Conservation (phyloP, 35 echinoderm and acorn worm genomes). For the Lytechinus pictus region DNA sequence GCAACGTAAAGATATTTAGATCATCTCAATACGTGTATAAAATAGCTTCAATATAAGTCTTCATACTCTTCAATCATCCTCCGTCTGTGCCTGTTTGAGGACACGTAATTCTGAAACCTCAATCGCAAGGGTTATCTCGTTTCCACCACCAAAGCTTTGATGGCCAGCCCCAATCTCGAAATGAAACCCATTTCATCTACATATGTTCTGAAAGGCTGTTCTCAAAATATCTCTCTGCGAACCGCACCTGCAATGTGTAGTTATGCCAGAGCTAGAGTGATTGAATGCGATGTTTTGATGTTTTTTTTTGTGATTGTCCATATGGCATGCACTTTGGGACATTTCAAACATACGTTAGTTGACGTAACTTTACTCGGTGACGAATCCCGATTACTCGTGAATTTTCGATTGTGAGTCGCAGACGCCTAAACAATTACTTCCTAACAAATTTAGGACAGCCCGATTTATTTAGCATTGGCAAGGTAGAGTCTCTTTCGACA, state of each 20-base stretch:
- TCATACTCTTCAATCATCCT: no score
- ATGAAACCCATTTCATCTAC: background rate
- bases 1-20: no score
- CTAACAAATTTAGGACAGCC: background rate
- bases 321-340: background rate
- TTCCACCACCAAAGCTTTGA: no score
- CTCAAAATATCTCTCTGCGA: background rate
- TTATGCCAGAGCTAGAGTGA: background rate
- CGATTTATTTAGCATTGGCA: background rate
- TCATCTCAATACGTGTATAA: no score
- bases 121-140: no score
- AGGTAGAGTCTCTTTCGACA: background rate
- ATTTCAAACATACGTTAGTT: background rate
- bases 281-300: constrained; percentile 7
- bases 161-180: background rate
- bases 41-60: no score
- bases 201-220: background rate
- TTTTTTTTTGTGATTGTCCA: background rate
- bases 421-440: background rate
- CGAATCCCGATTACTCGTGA: background rate
- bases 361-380: background rate
- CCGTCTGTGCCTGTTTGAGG: no score
- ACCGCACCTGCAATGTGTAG: background rate
- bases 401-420: background rate
- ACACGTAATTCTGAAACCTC: no score